Evolutionary conservation across 1,140 invertebrate genomes (phyloP), one percentile per base, ranked within the genome.

Genomic region (Formica exsecta): DNA sequence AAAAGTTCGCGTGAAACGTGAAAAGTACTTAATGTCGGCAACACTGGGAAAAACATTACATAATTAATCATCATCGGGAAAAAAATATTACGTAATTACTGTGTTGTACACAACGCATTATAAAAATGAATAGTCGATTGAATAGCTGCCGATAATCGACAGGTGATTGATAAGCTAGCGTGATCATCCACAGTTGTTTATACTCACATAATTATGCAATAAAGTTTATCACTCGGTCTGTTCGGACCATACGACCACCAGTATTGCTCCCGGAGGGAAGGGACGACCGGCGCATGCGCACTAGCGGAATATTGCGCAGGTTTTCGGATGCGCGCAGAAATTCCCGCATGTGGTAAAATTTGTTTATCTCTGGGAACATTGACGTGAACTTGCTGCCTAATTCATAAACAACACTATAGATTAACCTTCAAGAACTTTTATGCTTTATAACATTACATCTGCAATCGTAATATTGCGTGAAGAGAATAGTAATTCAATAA

Each of bases 151-250:
- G 57, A 61, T 11, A 48, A 73, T 70, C 9, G 16, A 2, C 36
- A 36, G 16, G 48, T 29, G 38, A 74, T 36, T 36, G 51, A 73
- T 59, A 19, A 44, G 13, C 36, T 51, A 54, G 19, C 36, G 19
- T 61, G 38, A 32, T 19, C 22, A 32, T 19, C 16, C 13, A 19
- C 68, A 19, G 48, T 83, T 83, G 68, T 73, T 62, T 74, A 83
- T 83, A 83, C 79, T 83, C 68, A 74, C 79, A 25, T 83, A 83
- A 74, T 83, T 74, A 57, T 83, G 66, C 79, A 59, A 74, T 48
- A 83, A 83, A n/a, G 25, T 74, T 83, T 83, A 74, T 62, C 57
- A 41, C 54, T 54, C 36, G 32, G 16, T 6, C 48, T n/a, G 62
- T n/a, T 65, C 64, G 25, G 19, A 13, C 25, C 1, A 29, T 29